Base-by-base conservation (phyloP, 2,888 invertebrate species). In the Acanthosepion lycidas region DNA sequence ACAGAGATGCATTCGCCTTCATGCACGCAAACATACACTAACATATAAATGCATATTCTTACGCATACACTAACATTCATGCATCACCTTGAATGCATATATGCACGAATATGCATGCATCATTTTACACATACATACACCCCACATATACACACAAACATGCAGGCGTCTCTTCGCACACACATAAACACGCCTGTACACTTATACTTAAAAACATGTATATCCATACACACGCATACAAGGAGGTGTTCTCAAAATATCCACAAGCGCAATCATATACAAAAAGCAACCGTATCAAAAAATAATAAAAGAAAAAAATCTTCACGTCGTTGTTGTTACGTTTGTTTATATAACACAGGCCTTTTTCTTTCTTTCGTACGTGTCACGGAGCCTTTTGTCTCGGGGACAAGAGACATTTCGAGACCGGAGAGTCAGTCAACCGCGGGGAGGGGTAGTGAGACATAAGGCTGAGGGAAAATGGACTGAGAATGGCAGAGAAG, bases 391-490 rank as follows among this genome's bases (percentile, higher is more conserved):
- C 78, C 78, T 78, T 78, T 78, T 78, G 78, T 78, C 78, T 78
- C 78, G 78, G 78, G 78, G 78, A 78, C 78, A 78, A 78, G 78
- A n/a, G 78, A 78, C n/a, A n/a, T 78, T 78, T 78, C 78, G 78
- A 15, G 78, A 78, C 78, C 78, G 28, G 78, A 78, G 78, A 78
- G 78, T 78, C 78, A 78, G 78, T 78, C 78, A 78, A 78, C 78
- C n/a, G n/a, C 28, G 28, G 78, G 28, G 78, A n/a, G n/a, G 28
- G 8, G 28, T 78, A n/a, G n/a, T 78, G 28, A 9, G 8, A 28
- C n/a, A 78, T 28, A n/a, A 6, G n/a, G 78, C 28, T 9, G n/a
- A n/a, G n/a, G 28, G 8, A n/a, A 78, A 78, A n/a, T 78, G 78
- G 78, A 78, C 78, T 78, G 78, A 78, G 78, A 78, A 78, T 78